A percentile compares a stretch with the other conserved stretches of the same genome.
Evolutionary conservation across 2,888 invertebrate species (phyloP).

Genomic region (Leptinotarsa tumamoca): DNA sequence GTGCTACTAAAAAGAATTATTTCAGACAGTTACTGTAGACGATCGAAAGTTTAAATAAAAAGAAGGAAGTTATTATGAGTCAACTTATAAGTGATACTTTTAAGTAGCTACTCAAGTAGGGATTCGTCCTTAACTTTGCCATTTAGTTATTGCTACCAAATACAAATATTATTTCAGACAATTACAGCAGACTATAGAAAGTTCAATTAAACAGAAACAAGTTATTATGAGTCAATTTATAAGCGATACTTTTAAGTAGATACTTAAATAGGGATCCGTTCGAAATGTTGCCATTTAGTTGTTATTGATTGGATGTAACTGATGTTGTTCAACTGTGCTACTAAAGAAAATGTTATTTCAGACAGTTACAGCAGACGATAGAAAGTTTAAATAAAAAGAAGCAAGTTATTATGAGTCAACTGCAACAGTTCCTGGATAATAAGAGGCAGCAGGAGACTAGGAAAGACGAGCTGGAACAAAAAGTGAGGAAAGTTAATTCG

Average conservation of each 20-base stretch:
- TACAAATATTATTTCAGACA: neutral
- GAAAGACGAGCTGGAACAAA: conserved; percentile 55
- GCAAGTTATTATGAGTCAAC: conserved; percentile 51
- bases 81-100: conserved; percentile 45
- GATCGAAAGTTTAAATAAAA: conserved; percentile 59
- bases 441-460: conserved; percentile 52
- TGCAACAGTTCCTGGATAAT: conserved; percentile 55
- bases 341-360: conserved; percentile 27
- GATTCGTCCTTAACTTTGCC: too few relatives aligned
- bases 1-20: neutral
- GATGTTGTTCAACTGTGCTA: conserved; percentile 7
- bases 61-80: conserved; percentile 49
- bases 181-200: too few relatives aligned
- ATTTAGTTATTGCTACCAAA: neutral
- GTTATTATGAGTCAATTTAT: conserved; percentile 53
- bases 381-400: conserved; percentile 59
- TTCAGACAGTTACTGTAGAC: conserved; percentile 48
- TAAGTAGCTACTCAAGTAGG: too few relatives aligned
- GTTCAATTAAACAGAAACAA: conserved; percentile 57
- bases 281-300: too few relatives aligned
- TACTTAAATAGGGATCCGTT: too few relatives aligned
- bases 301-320: too few relatives aligned
- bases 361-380: conserved; percentile 50
- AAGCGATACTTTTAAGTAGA: too few relatives aligned
- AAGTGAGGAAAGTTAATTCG: conserved; percentile 55